Percentiles rank a stretch among this genome's conserved stretches.
Evolutionary conservation across 2,888 invertebrate genomes (phyloP).

Genomic region (Steromphala cineraria): DNA sequence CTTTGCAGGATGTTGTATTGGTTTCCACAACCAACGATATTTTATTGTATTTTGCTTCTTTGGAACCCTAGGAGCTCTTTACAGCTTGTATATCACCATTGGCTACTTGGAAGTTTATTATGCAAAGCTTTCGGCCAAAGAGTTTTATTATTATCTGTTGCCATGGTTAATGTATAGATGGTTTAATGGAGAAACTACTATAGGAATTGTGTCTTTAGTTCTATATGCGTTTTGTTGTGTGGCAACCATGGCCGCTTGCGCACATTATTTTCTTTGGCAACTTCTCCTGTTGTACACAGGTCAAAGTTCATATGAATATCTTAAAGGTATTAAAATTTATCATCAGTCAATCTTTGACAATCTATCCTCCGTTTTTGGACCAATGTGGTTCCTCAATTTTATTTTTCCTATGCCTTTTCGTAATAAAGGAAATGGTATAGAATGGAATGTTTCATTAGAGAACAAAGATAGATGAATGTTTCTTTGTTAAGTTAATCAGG

Average conservation of each 20-base stretch:
- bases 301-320: conserved; percentile 66
- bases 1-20: conserved; percentile 74
- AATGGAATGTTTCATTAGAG: conserved; percentile 47
- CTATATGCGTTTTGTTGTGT: conserved; percentile 52
- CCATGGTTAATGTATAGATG: conserved; percentile 52
- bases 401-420: conserved; percentile 63
- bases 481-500: not conserved
- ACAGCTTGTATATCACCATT: conserved; percentile 45
- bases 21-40: conserved; percentile 76
- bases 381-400: conserved; percentile 63
- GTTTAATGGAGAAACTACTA: conserved; percentile 44
- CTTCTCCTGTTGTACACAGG: conserved; percentile 53
- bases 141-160: conserved; percentile 55
- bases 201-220: conserved; percentile 42
- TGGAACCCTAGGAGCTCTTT: conserved; percentile 48
- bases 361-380: conserved; percentile 68
- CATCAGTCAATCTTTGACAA: conserved; percentile 43
- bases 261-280: conserved; percentile 62
- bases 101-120: conserved; percentile 52
- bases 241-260: conserved; percentile 44
- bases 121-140: conserved; percentile 47
- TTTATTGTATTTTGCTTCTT: conserved; percentile 74
- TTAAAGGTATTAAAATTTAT: conserved; percentile 57
- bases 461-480: conserved; percentile 4
- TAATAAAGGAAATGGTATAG: conserved; percentile 58